phyloP scores from a whole-genome alignment of 2,888 invertebrate genomes.

The Piscicola geometra region DNA sequence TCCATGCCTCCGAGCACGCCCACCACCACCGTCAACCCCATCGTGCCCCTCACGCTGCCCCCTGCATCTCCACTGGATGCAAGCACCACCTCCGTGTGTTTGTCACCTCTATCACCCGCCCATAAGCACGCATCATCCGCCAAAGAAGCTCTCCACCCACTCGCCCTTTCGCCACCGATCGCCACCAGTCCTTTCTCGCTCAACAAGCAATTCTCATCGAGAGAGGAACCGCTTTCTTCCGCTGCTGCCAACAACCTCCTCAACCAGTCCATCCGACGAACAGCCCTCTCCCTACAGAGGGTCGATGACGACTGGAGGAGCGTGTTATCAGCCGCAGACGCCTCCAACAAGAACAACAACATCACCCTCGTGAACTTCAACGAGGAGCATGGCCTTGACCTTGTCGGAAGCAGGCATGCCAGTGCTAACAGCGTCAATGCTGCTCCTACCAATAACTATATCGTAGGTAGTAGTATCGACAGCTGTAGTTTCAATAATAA shows the following conservation, averaged over 20 bases:
- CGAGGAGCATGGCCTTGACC: too few species aligned
- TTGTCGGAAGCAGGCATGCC: too few species aligned
- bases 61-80: neutral
- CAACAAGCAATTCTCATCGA: too few species aligned
- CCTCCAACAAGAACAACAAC: slow-evolving; percentile 10
- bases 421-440: too few species aligned
- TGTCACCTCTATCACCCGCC: neutral
- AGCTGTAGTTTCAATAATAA: too few species aligned
- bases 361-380: slow-evolving; percentile 1
- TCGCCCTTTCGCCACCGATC: too few species aligned
- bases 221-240: too few species aligned
- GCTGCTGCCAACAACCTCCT: neutral
- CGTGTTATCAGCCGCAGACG: neutral
- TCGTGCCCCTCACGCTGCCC: slow-evolving; percentile 2
- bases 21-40: neutral
- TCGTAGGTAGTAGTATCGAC: too few species aligned
- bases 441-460: too few species aligned
- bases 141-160: too few species aligned
- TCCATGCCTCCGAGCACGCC: neutral
- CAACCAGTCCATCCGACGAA: slow-evolving; percentile 4
- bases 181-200: too few species aligned
- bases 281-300: neutral
- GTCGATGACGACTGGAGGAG: neutral
- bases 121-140: too few species aligned
- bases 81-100: neutral